Percentiles rank a stretch among this genome's conserved stretches.
These are phyloP conservation scores for Nicator chloris DNA, from an alignment of 2,113 vertebrate genomes.

Conservation along the genomic window DNA sequence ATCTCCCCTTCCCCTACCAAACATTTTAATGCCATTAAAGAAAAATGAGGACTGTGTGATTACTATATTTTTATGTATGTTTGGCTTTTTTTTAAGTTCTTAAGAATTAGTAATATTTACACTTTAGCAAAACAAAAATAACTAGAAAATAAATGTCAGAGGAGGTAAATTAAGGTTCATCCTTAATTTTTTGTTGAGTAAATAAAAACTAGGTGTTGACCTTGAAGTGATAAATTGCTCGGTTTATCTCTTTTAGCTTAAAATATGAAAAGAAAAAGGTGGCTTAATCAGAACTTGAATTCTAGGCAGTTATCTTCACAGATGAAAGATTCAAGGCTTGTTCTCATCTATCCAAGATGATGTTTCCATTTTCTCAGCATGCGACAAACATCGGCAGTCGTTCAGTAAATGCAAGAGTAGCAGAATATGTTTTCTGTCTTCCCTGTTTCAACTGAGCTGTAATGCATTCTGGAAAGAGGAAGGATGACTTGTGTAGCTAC, in stretches of 20 bases:
- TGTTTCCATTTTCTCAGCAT: not conserved
- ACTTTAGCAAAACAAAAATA: not conserved
- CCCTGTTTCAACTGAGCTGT: not conserved
- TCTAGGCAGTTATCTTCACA: not conserved
- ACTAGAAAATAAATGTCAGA: not conserved
- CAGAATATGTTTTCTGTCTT: not conserved
- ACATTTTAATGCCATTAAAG: not conserved
- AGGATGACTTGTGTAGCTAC: not conserved
- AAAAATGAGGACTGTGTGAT: not conserved
- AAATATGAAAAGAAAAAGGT: not conserved
- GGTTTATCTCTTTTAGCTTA: not conserved
- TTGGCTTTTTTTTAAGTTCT: not conserved
- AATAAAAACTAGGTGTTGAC: not conserved
- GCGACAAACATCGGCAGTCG: not conserved
- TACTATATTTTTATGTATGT: not conserved
- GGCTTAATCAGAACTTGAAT: not conserved
- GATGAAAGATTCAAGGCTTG: not conserved
- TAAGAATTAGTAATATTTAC: not conserved
- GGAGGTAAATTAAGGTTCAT: not conserved
- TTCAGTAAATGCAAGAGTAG: not conserved
- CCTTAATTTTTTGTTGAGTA: not conserved
- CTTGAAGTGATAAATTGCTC: not conserved
- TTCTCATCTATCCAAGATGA: not conserved
- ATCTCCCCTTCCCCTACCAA: not conserved
- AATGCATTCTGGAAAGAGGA: not conserved